phyloP scores from a whole-genome alignment of 2,797 vertebrate species.

The Micropoecilia bifurca region DNA sequence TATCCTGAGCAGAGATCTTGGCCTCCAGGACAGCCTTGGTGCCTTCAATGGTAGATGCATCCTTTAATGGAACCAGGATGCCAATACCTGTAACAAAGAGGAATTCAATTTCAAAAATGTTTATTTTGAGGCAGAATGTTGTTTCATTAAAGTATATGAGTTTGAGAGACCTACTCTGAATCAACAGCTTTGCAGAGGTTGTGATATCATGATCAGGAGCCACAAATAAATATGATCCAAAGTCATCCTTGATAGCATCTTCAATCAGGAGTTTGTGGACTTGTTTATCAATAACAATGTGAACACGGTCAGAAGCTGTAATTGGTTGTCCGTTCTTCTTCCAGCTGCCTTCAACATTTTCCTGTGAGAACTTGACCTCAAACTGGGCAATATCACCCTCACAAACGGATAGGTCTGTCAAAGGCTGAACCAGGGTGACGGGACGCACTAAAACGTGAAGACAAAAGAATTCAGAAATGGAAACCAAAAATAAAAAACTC shows the following conservation, averaged over 20 bases:
- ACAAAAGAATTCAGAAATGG: neutral
- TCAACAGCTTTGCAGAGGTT: constrained; percentile 85
- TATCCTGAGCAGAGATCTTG: constrained; percentile 94
- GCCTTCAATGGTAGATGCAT: constrained; percentile 87
- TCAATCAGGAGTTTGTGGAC: constrained; percentile 95
- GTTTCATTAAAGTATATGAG: neutral
- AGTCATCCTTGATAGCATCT: constrained; percentile 89
- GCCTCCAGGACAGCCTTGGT: constrained; percentile 94
- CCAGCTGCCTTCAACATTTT: constrained; percentile 94
- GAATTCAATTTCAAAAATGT: neutral
- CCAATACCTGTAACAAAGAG: constrained; percentile 84
- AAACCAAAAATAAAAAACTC: neutral
- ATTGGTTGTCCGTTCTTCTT: constrained; percentile 89
- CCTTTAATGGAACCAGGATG: constrained; percentile 88
- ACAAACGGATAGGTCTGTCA: constrained; percentile 91
- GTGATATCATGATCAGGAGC: constrained; percentile 88
- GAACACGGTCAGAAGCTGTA: constrained; percentile 87
- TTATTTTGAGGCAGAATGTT: neutral
- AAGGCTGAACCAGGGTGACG: constrained; percentile 91
- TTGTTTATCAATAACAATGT: constrained; percentile 92
- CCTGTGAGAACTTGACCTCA: constrained; percentile 95
- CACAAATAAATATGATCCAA: constrained; percentile 86
- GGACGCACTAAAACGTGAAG: constrained; percentile 85
- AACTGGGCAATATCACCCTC: constrained; percentile 97
- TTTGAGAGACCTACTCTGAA: constrained; percentile 87